Conservation (phyloP, 2,888 invertebrate genomes). For the Micropterix aruncella region DNA sequence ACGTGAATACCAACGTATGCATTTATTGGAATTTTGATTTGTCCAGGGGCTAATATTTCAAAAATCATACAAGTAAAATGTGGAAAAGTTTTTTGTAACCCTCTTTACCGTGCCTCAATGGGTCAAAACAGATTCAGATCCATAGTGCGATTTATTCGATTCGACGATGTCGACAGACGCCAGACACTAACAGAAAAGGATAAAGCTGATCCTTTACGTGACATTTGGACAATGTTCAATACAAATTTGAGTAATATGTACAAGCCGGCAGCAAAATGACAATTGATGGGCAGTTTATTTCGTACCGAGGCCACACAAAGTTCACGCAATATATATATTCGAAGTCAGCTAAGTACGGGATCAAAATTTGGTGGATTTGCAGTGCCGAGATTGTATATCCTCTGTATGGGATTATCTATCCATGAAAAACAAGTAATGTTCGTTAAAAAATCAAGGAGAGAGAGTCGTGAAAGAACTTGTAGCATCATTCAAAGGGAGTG, state of each 20-base stretch:
- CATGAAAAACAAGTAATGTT: conserved; percentile 12
- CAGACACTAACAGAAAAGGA: conserved; percentile 12
- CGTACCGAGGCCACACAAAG: conserved; percentile 15
- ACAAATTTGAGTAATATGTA: conserved; percentile 15
- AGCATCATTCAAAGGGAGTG: conserved; percentile 14
- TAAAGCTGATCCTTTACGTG: too few species aligned
- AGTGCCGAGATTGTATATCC: conserved; percentile 15
- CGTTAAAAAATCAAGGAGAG: conserved; percentile 15
- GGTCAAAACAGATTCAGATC: conserved; percentile 11
- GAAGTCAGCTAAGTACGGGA: conserved; percentile 15
- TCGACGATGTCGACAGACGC: conserved; percentile 16
- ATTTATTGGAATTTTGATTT: too few species aligned
- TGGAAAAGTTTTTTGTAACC: too few species aligned
- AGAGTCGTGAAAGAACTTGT: conserved; percentile 16
- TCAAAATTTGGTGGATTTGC: conserved; percentile 16
- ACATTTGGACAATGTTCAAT: conserved; percentile 18
- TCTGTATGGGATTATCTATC: conserved; percentile 13
- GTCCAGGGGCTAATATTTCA: too few species aligned
- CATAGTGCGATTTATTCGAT: conserved; percentile 15
- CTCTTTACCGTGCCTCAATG: too few species aligned
- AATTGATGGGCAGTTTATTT: conserved; percentile 16
- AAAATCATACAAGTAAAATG: too few species aligned
- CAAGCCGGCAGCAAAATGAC: conserved; percentile 15
- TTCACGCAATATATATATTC: conserved; percentile 16
- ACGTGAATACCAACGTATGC: too few species aligned